Evolutionary conservation across 2,797 vertebrate species (phyloP), one percentile per base, ranked within the genome.

Genomic region (Bovichtus diacanthus): DNA sequence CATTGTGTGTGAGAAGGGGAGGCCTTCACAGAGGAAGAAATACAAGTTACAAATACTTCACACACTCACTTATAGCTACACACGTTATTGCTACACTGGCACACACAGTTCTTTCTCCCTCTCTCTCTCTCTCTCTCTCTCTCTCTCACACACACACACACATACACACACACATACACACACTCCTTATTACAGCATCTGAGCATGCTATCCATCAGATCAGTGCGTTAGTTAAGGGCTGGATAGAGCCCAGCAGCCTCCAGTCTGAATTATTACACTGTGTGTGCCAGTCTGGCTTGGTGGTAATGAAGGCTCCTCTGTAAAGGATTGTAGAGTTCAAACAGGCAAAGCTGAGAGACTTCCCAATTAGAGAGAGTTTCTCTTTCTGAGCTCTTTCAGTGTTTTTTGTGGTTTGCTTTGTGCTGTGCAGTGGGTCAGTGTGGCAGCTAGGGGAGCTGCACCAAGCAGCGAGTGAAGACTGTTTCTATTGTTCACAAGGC

Each of bases 141-240:
- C 46, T 23, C 46, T 23, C 46, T 49, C n/a, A 38, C 15, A 47
- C 21, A 43, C 10, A 15, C 41, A 43, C 27, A 50, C 54, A 67
- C 41, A 62, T 38, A 67, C 38, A 58, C 31, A 46, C 19, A 38
- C 66, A 51, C 43, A 23, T 55, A 70, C 68, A 55, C 62, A 68
- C 67, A 64, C 80, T 1, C 19, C 84, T 81, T 83, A 76, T 78
- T 83, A 83, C 72, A 90, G 65, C 76, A 76, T 66, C 16, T 81
- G 77, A 84, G 74, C 73, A 59, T 49, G 68, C 81, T 56, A 93
- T 94, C 81, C 81, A 92, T 92, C 93, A 90, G 80, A 59, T 62
- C 43, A 23, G 81, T 36, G 86, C 69, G 83, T 75, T 80, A 74
- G 80, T 84, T 77, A 82, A 70, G 80, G 64, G 55, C 69, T 84